These are phyloP conservation scores for Manis pentadactyla DNA, from an alignment of 2,797 vertebrate species.

Conservation along the genomic window DNA sequence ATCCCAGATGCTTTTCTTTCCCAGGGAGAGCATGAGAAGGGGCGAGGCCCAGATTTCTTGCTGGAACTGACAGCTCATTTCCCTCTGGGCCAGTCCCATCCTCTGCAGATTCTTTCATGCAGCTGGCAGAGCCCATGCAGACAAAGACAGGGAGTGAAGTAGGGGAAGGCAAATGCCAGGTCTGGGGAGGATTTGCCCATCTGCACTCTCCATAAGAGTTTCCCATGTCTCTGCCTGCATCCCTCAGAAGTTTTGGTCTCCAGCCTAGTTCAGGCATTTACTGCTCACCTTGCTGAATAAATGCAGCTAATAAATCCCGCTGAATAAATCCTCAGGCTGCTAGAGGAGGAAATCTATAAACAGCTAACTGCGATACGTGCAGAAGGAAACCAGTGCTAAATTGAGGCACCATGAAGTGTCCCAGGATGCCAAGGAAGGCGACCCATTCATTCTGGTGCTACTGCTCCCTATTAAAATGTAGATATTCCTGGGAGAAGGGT, in stretches of 20 bases:
- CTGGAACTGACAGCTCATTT: constrained; percentile 57
- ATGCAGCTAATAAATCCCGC: neutral
- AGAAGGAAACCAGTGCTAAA: neutral
- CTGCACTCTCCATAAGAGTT: neutral
- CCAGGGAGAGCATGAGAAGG: constrained; percentile 16
- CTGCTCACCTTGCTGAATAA: neutral
- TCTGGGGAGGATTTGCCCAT: neutral
- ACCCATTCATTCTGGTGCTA: neutral
- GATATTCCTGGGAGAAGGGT: neutral
- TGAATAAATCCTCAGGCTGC: neutral
- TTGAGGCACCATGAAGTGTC: neutral
- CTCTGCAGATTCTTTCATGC: neutral
- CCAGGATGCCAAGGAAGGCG: neutral
- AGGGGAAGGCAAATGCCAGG: neutral
- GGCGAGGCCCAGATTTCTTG: constrained; percentile 2
- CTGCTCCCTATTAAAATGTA: neutral
- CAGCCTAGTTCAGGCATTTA: neutral
- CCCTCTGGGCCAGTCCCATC: constrained; percentile 28
- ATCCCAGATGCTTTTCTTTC: constrained; percentile 15
- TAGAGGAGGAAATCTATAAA: neutral
- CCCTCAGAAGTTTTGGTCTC: neutral
- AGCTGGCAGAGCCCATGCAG: neutral
- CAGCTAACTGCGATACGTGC: neutral
- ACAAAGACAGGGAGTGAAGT: neutral
- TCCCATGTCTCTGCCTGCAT: neutral